phyloP scores from a whole-genome alignment of 2,888 invertebrate genomes.

The Prosapia bicincta region DNA sequence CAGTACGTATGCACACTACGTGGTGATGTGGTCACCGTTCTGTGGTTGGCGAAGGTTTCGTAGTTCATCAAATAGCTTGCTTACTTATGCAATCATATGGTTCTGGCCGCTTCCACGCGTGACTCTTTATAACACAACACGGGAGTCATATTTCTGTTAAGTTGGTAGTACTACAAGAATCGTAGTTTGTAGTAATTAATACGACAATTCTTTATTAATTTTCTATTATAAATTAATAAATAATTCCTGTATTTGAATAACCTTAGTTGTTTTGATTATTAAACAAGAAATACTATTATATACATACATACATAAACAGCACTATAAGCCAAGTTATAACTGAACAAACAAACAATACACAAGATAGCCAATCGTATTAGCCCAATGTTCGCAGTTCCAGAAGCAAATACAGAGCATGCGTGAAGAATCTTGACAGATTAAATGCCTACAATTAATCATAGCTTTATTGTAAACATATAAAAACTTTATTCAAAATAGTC shows the following conservation, averaged over 20 bases:
- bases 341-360: too few species aligned
- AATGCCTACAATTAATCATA: neutral
- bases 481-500: conserved; percentile 3
- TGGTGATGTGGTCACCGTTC: neutral
- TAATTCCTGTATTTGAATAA: too few species aligned
- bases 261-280: too few species aligned
- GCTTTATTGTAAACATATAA: neutral
- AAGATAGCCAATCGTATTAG: neutral
- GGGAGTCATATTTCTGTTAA: too few species aligned
- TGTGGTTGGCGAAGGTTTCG: neutral
- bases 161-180: too few species aligned
- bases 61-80: neutral
- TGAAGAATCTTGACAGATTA: neutral
- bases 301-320: too few species aligned
- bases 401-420: neutral
- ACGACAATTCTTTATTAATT: too few species aligned
- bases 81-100: neutral
- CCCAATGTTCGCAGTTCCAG: neutral
- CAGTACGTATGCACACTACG: neutral
- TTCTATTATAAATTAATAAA: too few species aligned
- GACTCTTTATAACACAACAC: too few species aligned
- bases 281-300: too few species aligned
- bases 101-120: neutral
- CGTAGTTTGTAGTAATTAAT: too few species aligned
- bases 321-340: too few species aligned